Evolutionary conservation across 2,797 vertebrate genomes (phyloP), one percentile per base, ranked within the genome.

Genomic region (Anabacerthia variegaticeps): DNA sequence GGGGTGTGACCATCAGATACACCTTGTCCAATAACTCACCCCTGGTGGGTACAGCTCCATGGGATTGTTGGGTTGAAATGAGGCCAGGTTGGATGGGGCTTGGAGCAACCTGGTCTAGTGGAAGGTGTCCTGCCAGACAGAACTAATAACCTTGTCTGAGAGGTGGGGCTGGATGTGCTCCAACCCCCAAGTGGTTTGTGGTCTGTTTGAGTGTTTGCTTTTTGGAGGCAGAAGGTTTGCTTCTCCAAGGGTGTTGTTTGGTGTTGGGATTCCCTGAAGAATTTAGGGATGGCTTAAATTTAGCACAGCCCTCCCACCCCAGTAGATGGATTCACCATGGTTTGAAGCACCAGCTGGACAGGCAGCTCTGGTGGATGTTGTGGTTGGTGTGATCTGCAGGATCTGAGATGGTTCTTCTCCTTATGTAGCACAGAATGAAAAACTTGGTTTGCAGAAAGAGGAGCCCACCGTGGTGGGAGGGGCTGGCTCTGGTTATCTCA

Each of bases 281-380:
- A 65, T 56, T 76, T 34, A 1, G 11, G 41, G 32, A 7, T 52
- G 51, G 21, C 6, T 88, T 26, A 48, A 27, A 17, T 81, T 48
- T 78, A 62, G 9, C 26, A 7, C 14, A 5, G 9, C 14, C 11
- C 15, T 69, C 48, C 23, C 30, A 48, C 20, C 28, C 36, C 23
- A 12, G 0, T 16, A 55, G 43, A 36, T 36, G 65, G 36, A 7
- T 69, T 71, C 59, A 73, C 24, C 48, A 8, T 36, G 39, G 22
- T 8, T 11, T 9, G 48, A 43, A 44, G 66, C 46, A 5, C 4
- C 14, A n/a, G 52, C 48, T 20, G 28, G 68, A 32, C 0, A 4
- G 36, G 39, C n/a, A 61, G 39, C 51, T 36, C 68, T 7, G 7
- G 43, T 32, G 0, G 1, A 9, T 0, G 4, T 19, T 19, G 30